phyloP scores from a whole-genome alignment of 2,797 vertebrate genomes.

The Acanthis flammea region DNA sequence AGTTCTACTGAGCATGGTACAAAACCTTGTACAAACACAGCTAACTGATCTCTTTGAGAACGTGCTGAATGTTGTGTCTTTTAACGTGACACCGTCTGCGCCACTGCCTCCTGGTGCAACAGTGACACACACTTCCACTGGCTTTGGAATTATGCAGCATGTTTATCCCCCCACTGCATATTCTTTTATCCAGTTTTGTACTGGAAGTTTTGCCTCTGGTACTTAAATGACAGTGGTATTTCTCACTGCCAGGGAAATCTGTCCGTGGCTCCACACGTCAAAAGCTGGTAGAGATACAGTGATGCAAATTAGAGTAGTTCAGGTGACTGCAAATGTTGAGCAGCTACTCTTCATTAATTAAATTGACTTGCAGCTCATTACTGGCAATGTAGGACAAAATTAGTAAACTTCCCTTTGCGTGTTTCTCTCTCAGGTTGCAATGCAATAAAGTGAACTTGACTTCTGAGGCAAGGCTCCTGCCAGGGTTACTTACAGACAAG shows the following conservation, averaged over 20 bases:
- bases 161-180: background rate
- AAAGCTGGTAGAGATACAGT: background rate
- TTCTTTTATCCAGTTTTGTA: background rate
- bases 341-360: conserved; percentile 6
- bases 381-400: background rate
- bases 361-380: conserved; percentile 15
- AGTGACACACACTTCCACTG: background rate
- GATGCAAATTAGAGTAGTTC: background rate
- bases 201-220: background rate
- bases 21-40: background rate
- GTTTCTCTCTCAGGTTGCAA: background rate
- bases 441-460: background rate
- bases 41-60: background rate
- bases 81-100: background rate
- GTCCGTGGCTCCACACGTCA: background rate
- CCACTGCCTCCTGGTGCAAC: background rate
- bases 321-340: background rate
- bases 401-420: background rate
- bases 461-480: background rate
- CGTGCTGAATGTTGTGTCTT: background rate
- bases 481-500: background rate
- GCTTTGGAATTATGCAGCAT: background rate
- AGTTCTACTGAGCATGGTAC: background rate
- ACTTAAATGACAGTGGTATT: background rate
- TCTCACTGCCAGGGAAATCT: background rate